Percentiles rank a stretch among this genome's conserved stretches.
These are phyloP conservation scores for Proales similis DNA, from an alignment of 1,140 invertebrate species.

Conservation along the genomic window DNA sequence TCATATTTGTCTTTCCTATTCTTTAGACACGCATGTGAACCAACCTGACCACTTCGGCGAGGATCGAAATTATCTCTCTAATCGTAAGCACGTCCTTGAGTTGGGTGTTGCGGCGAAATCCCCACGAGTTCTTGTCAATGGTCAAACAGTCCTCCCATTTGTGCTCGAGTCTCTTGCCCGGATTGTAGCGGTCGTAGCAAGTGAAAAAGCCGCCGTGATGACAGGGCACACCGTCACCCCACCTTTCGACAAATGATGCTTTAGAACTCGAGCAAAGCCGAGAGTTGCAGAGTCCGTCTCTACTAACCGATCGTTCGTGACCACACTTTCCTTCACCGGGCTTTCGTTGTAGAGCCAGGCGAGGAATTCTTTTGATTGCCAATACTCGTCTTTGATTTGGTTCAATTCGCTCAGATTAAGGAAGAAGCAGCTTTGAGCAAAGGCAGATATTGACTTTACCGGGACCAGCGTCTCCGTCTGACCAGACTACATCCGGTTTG, in stretches of 20 bases:
- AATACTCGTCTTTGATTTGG: conserved; percentile 71
- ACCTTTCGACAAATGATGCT: conserved; percentile 46
- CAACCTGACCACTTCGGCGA: conserved; percentile 64
- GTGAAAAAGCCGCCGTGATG: conserved; percentile 80
- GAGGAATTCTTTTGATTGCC: conserved; percentile 59
- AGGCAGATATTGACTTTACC: too few relatives aligned
- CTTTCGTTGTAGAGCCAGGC: conserved; percentile 87
- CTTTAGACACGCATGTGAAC: too few relatives aligned
- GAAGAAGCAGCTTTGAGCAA: too few relatives aligned
- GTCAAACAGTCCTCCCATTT: conserved; percentile 66
- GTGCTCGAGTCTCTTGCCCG: conserved; percentile 53
- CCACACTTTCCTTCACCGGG: conserved; percentile 76
- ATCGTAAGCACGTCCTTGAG: conserved; percentile 65
- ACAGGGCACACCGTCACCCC: conserved; percentile 67
- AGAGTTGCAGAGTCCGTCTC: background rate
- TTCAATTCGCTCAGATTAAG: too few relatives aligned
- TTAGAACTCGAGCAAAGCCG: background rate
- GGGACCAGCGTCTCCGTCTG: conserved; percentile 66
- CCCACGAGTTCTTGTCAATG: conserved; percentile 73
- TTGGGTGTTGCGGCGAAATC: conserved; percentile 60
- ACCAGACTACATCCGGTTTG: conserved; percentile 81
- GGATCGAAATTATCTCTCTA: conserved; percentile 63
- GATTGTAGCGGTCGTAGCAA: conserved; percentile 74
- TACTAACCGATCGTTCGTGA: conserved; percentile 67
- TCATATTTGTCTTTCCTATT: too few relatives aligned